phyloP scores from a whole-genome alignment of 2,113 vertebrate species.

The Trogon melanurus region DNA sequence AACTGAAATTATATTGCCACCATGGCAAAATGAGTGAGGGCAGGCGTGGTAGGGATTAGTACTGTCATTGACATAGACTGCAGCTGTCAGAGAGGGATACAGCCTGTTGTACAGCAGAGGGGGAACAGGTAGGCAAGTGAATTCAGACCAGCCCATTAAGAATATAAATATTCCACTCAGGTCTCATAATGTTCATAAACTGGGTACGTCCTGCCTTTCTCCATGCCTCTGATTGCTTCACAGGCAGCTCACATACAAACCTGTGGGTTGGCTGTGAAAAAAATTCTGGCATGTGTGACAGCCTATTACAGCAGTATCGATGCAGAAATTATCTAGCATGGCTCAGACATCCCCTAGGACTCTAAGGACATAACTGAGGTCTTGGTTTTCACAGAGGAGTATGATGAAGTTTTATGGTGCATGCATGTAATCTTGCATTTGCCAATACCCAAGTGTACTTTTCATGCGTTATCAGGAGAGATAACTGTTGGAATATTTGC shows the following conservation, averaged over 20 bases:
- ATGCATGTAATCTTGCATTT: not conserved
- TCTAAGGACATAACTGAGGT: not conserved
- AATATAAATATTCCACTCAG: not conserved
- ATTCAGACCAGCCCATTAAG: not conserved
- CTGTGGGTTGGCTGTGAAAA: not conserved
- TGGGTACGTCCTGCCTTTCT: not conserved
- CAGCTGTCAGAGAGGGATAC: not conserved
- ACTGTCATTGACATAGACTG: not conserved
- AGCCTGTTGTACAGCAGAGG: not conserved
- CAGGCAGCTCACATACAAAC: not conserved
- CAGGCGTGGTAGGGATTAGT: accelerated
- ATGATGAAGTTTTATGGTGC: not conserved
- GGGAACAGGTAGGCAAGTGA: not conserved
- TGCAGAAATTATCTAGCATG: not conserved
- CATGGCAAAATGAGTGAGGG: not conserved
- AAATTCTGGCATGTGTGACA: not conserved
- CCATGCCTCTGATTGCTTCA: not conserved
- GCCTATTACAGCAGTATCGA: not conserved
- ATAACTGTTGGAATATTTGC: not conserved
- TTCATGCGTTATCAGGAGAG: not conserved
- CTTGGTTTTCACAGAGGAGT: not conserved
- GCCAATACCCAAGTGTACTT: not conserved
- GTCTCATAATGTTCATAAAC: not conserved
- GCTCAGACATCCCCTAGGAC: not conserved
- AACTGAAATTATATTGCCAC: not conserved